A percentile compares a stretch with the other conserved stretches of the same genome.
Conservation (phyloP, 2,113 vertebrate species). For the Phaethon lepturus region DNA sequence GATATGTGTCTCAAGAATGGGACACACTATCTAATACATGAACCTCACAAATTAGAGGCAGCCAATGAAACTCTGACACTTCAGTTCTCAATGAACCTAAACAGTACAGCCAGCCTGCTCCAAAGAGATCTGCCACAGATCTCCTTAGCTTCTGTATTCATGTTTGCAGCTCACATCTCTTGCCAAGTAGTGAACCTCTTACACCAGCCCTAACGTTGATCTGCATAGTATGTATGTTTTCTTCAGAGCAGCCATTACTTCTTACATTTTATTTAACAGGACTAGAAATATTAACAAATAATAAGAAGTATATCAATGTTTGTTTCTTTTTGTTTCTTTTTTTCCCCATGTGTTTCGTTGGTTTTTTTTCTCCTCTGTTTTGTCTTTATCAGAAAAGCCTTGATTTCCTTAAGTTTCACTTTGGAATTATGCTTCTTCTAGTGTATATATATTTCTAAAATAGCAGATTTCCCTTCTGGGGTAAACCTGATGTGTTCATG, state of each 20-base stretch:
- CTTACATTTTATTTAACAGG: neutral
- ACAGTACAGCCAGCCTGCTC: accelerated
- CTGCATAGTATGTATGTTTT: neutral
- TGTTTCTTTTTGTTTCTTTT: accelerated
- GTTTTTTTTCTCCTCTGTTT: neutral
- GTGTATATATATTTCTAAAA: neutral
- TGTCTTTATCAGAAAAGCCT: neutral
- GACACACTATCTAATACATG: neutral
- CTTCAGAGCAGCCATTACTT: accelerated
- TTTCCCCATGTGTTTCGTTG: neutral
- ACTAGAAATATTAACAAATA: neutral
- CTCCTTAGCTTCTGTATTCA: neutral
- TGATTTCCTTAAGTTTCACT: neutral
- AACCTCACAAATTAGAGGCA: neutral
- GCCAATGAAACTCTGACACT: neutral
- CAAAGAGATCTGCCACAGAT: neutral
- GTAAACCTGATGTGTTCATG: neutral
- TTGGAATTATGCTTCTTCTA: neutral
- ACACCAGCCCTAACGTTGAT: neutral
- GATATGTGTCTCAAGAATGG: no score
- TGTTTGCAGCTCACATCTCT: neutral
- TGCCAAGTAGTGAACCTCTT: neutral
- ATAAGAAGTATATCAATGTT: neutral
- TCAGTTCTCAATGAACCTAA: neutral
- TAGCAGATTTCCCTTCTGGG: neutral